Base-by-base conservation (phyloP, 2,113 vertebrate species). In the Bos javanicus region DNA sequence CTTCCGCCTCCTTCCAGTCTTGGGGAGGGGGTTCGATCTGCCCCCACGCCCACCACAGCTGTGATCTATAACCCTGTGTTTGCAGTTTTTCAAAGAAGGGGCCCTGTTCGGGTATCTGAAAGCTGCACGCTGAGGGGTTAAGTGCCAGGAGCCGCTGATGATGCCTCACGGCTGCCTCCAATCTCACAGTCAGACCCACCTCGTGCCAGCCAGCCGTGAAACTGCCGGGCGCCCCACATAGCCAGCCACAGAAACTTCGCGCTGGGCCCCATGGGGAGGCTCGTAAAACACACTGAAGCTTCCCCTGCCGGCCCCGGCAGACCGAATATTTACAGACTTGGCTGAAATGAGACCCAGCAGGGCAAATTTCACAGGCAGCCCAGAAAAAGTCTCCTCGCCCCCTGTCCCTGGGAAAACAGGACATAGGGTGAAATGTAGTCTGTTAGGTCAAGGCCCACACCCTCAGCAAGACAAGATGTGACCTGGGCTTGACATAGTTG, bases 271-370 rank as follows among this genome's bases (percentile, higher is more conserved):
- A 2, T 0, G 15, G 92, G 89, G 67, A 54, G 54, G 89, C 95
- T 85, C 78, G 0, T 89, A 59, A 94, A 92, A 89, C n/a, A 78
- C 88, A 48, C 13, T 15, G 88, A 92, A 89, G 95, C 96, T 89
- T 94, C 48, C 16, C 9, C 62, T 36, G 62, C 76, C 0, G 2
- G 76, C 91, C 87, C 16, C 1, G 0, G 62, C 0, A 3, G 50
- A 56, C 62, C 39, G 36, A 36, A 71, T 85, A 80, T 89, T 97
- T 89, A 97, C 84, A 80, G 67, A 89, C 64, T 21, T 1, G 3
- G 92, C 78, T 94, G 88, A 46, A 89, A 94, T 60, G 92, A 94
- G 52, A 59, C 89, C n/a, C 78, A 54, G 85, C 80, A 11, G 97
- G 78, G 52, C n/a, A 10, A 84, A 10, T 85, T 36, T 71, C 97